Conservation (phyloP, 92 coral and sea anemone species). For the Desmophyllum pertusum region DNA sequence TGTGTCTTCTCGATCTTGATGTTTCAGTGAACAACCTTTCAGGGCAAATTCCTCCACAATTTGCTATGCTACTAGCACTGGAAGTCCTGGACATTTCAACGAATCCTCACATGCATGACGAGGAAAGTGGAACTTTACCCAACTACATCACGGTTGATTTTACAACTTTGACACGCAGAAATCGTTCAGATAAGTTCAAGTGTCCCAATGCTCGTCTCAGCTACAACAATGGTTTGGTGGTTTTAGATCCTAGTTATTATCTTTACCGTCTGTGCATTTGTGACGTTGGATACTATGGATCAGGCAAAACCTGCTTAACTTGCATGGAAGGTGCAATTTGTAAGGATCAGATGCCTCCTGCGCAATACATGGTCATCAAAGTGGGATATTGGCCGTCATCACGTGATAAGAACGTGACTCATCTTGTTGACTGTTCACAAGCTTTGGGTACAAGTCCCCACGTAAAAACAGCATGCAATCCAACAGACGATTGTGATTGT, state of each 20-base stretch:
- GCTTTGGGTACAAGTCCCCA: conserved; percentile 15
- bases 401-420: conserved; percentile 59
- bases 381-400: conserved; percentile 83
- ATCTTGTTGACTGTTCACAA: conserved; percentile 62
- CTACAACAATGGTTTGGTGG: conserved; percentile 66
- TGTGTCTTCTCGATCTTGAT: conserved; percentile 64
- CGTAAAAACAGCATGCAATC: conserved; percentile 59
- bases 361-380: conserved; percentile 64
- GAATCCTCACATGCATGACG: conserved; percentile 45
- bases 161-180: conserved; percentile 38
- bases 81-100: conserved; percentile 66
- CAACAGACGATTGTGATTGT: conserved; percentile 57
- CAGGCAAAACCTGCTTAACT: conserved; percentile 46
- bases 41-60: conserved; percentile 67
- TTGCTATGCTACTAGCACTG: conserved; percentile 58
- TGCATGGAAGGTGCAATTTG: conserved; percentile 78
- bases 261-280: conserved; percentile 71
- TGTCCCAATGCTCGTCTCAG: conserved; percentile 75
- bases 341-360: conserved; percentile 37
- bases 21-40: conserved; percentile 61
- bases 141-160: conserved; percentile 64
- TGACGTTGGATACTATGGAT: conserved; percentile 73
- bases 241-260: conserved; percentile 75
- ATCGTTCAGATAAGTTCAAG: conserved; percentile 41
- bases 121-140: conserved; percentile 50